Evolutionary conservation across 1,140 invertebrate genomes (phyloP).

Genomic region (Drosophila pachea): DNA sequence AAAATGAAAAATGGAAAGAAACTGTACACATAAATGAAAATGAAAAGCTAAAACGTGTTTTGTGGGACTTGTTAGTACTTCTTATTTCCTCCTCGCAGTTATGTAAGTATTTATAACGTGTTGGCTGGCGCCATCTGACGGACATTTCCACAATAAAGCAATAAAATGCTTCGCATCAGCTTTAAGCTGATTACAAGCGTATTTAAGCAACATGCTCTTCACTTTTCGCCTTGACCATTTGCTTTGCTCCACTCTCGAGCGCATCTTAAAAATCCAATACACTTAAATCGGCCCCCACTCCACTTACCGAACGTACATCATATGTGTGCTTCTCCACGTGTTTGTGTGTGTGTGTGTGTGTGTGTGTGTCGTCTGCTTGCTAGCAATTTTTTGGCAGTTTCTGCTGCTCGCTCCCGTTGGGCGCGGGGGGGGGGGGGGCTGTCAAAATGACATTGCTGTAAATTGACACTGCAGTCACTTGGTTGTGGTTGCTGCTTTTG

Average conservation of each 20-base stretch:
- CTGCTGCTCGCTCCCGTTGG: neutral
- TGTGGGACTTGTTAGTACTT: slow-evolving; percentile 9
- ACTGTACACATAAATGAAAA: slow-evolving; percentile 17
- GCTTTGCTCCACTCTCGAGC: neutral
- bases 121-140: slow-evolving; percentile 6
- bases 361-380: slow-evolving; percentile 1
- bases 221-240: slow-evolving; percentile 2
- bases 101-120: neutral
- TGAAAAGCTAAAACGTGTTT: slow-evolving; percentile 25
- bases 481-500: slow-evolving; percentile 33
- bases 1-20: neutral
- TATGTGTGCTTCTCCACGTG: neutral
- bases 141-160: neutral
- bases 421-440: slow-evolving; percentile 7
- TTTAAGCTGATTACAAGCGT: neutral
- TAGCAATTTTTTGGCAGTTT: slow-evolving; percentile 23
- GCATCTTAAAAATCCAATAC: slow-evolving; percentile 16
- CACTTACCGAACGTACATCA: neutral
- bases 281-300: slow-evolving; percentile 14
- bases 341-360: slow-evolving; percentile 1
- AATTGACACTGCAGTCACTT: slow-evolving; percentile 37
- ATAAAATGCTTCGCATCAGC: neutral
- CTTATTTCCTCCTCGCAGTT: neutral
- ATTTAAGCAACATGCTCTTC: neutral
- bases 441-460: slow-evolving; percentile 28